phyloP scores from a whole-genome alignment of 2,797 vertebrate species.

The Ctenosaura bakeri region DNA sequence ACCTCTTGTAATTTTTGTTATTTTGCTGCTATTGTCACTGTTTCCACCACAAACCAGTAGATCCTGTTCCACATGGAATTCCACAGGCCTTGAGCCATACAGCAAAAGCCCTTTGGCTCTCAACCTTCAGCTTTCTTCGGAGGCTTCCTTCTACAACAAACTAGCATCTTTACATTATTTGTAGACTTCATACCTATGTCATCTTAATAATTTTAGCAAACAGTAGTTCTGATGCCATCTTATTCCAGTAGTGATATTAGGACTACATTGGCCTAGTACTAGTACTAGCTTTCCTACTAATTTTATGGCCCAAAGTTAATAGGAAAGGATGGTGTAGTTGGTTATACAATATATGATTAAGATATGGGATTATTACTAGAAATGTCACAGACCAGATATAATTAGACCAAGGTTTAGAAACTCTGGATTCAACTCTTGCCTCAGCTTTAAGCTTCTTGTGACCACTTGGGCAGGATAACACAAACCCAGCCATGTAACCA shows the following conservation, averaged over 20 bases:
- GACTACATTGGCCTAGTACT: not conserved
- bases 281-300: not conserved
- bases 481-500: not conserved
- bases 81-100: not conserved
- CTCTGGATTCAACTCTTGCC: not conserved
- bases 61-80: not conserved
- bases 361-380: not conserved
- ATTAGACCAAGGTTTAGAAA: slow-evolving; percentile 4
- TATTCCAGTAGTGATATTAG: not conserved
- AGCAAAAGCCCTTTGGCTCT: not conserved
- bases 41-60: not conserved
- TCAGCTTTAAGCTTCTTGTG: not conserved
- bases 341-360: not conserved
- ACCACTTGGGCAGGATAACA: not conserved
- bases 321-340: not conserved
- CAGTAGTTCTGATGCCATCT: not conserved
- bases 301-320: not conserved
- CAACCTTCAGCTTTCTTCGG: not conserved
- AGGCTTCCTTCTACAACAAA: not conserved
- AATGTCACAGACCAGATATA: not conserved
- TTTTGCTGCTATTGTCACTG: not conserved
- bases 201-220: not conserved
- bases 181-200: not conserved
- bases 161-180: not conserved
- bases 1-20: not conserved